Conservation (phyloP, 2,797 vertebrate genomes). For the Platalea minor region DNA sequence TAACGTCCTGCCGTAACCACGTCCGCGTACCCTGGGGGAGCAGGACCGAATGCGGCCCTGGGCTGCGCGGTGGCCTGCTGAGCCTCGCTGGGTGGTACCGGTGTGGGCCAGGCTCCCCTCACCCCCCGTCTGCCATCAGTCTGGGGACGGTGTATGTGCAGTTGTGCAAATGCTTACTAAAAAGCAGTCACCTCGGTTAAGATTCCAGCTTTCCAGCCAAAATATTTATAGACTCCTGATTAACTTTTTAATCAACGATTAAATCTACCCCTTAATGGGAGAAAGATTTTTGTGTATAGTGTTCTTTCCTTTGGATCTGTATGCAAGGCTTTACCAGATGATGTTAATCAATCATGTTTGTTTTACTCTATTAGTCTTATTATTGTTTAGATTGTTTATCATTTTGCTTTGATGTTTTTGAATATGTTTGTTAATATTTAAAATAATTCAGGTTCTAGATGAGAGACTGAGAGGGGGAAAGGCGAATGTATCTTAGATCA, state of each 20-base stretch:
- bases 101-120: background rate
- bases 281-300: background rate
- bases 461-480: background rate
- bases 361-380: background rate
- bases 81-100: background rate
- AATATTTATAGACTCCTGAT: background rate
- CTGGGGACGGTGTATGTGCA: background rate
- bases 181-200: background rate
- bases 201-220: background rate
- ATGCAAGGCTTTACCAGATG: background rate
- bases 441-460: background rate
- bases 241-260: conserved; percentile 21
- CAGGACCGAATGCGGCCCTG: background rate
- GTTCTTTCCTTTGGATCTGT: background rate
- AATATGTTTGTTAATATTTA: background rate
- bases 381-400: background rate
- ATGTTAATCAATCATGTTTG: background rate
- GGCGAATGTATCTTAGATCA: background rate
- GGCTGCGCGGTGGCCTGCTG: background rate
- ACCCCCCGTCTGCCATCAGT: background rate
- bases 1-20: background rate
- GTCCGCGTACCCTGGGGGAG: fast-evolving
- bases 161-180: background rate
- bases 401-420: background rate
- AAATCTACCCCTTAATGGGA: background rate